phyloP scores from a whole-genome alignment of 2,797 vertebrate species.

The Echeneis naucrates region DNA sequence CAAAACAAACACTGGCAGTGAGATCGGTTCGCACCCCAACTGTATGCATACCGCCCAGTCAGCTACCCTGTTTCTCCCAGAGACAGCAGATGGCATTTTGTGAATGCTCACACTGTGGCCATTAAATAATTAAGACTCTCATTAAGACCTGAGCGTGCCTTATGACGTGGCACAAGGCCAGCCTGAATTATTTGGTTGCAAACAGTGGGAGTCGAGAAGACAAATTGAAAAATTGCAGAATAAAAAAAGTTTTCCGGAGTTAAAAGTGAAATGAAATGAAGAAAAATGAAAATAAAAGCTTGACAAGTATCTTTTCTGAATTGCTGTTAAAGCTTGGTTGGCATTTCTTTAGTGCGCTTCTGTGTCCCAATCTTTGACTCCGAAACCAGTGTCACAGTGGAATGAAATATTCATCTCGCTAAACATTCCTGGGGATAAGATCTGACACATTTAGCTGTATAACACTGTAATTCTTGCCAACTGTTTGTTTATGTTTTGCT shows the following conservation, averaged over 20 bases:
- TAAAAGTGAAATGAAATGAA: slow-evolving; percentile 20
- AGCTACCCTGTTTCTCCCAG: slow-evolving; percentile 66
- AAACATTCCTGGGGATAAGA: slow-evolving; percentile 74
- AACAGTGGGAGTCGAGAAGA: slow-evolving; percentile 32
- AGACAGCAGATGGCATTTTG: slow-evolving; percentile 83
- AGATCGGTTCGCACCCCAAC: slow-evolving; percentile 45
- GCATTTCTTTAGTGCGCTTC: slow-evolving; percentile 68
- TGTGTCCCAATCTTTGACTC: slow-evolving; percentile 68
- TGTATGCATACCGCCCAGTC: slow-evolving; percentile 55
- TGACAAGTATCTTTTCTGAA: slow-evolving; percentile 51
- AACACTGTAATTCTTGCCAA: slow-evolving; percentile 57
- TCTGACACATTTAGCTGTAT: slow-evolving; percentile 76
- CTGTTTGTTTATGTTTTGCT: slow-evolving; percentile 74
- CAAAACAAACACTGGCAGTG: slow-evolving; percentile 56
- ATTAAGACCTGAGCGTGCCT: slow-evolving; percentile 83
- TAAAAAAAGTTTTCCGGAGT: slow-evolving; percentile 16
- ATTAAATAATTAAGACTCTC: slow-evolving; percentile 88
- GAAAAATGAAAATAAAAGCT: slow-evolving; percentile 28
- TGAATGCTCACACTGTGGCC: slow-evolving; percentile 81
- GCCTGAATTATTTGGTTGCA: slow-evolving; percentile 67
- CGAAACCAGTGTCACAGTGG: slow-evolving; percentile 62
- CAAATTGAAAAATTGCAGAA: slow-evolving; percentile 25
- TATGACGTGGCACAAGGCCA: slow-evolving; percentile 77
- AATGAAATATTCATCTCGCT: slow-evolving; percentile 76
- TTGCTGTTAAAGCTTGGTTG: slow-evolving; percentile 58